phyloP scores from a whole-genome alignment of 2,113 vertebrate genomes.

The Ursus arctos region DNA sequence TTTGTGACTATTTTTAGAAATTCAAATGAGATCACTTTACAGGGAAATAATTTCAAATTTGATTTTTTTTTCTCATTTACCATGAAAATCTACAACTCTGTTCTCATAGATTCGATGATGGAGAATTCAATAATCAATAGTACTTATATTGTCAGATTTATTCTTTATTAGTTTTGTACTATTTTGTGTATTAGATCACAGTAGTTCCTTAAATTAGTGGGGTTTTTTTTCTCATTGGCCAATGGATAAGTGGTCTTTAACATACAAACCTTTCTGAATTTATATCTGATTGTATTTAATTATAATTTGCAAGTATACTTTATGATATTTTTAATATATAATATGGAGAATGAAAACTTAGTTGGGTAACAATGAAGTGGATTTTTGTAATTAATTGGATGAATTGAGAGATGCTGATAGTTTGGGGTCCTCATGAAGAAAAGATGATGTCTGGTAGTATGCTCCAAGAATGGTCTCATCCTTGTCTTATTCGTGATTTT shows the following conservation, averaged over 20 bases:
- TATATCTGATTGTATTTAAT: slow-evolving; percentile 34
- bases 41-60: slow-evolving; percentile 58
- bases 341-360: slow-evolving; percentile 48
- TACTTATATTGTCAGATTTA: neutral
- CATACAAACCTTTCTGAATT: slow-evolving; percentile 24
- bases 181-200: neutral
- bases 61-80: slow-evolving; percentile 51
- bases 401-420: neutral
- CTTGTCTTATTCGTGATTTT: slow-evolving; percentile 16
- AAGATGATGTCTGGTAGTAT: neutral
- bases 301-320: slow-evolving; percentile 54
- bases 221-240: neutral
- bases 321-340: neutral
- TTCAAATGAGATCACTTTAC: slow-evolving; percentile 61
- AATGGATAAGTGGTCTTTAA: neutral
- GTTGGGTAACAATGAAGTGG: neutral
- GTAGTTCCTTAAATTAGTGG: neutral
- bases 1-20: slow-evolving; percentile 59
- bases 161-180: slow-evolving; percentile 11
- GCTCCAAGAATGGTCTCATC: neutral
- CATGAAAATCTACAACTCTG: slow-evolving; percentile 1
- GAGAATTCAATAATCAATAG: slow-evolving; percentile 34
- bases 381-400: slow-evolving; percentile 41
- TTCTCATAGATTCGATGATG: slow-evolving; percentile 22
- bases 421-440: slow-evolving; percentile 10